Conservation (phyloP, 2,113 vertebrate genomes). For the Orcinus orca region DNA sequence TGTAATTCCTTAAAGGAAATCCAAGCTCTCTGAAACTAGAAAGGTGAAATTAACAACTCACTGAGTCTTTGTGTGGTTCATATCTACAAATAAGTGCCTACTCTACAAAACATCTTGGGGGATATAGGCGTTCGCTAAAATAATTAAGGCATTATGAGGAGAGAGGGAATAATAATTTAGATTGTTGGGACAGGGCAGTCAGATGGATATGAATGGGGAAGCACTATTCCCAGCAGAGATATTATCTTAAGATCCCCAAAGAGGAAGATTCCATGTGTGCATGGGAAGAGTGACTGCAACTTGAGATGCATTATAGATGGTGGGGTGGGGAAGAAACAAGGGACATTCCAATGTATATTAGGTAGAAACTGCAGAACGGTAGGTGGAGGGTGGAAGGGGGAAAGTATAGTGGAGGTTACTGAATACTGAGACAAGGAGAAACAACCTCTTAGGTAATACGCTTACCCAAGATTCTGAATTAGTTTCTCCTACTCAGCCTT, state of each 20-base stretch:
- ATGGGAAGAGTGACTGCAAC: neutral
- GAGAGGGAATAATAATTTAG: neutral
- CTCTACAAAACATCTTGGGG: neutral
- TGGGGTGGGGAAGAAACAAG: neutral
- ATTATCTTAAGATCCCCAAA: neutral
- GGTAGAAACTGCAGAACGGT: neutral
- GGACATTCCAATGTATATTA: too few species aligned
- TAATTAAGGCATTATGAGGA: neutral
- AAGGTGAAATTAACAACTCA: neutral
- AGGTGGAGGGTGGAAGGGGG: neutral
- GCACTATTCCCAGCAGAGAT: neutral
- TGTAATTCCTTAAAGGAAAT: neutral
- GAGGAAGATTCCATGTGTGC: neutral
- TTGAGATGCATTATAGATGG: neutral
- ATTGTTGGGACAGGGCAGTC: neutral
- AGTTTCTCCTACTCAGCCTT: neutral
- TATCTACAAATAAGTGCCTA: neutral
- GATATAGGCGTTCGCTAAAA: neutral
- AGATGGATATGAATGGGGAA: neutral
- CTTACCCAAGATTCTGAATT: neutral
- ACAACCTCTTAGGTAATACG: neutral
- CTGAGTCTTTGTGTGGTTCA: neutral
- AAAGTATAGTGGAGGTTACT: neutral
- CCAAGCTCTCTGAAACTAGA: neutral
- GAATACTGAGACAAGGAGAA: neutral